phyloP scores from a whole-genome alignment of 37 sponge, comb jelly and placozoan species.

The Spongilla lacustris region DNA sequence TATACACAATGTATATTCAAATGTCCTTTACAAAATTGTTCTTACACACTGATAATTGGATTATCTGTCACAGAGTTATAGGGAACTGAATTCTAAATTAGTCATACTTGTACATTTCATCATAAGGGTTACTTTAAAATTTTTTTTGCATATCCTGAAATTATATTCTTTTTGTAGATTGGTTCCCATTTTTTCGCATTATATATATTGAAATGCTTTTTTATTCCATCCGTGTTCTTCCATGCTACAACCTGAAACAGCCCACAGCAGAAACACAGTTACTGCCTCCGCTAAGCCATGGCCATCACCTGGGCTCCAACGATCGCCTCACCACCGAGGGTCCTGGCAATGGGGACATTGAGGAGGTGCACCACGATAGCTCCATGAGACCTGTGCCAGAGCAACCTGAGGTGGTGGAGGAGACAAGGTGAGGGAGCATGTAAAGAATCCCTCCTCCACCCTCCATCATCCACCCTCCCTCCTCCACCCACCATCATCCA shows the following conservation, averaged over 20 bases:
- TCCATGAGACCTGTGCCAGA: constrained; percentile 16
- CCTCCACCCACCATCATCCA: neutral
- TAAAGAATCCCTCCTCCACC: neutral
- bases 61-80: too few species aligned
- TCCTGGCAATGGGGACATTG: constrained; percentile 23
- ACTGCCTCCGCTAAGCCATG: neutral
- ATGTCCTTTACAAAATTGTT: too few species aligned
- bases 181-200: too few species aligned
- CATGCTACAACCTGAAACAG: neutral
- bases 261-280: neutral
- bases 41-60: too few species aligned
- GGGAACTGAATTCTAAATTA: too few species aligned
- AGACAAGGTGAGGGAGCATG: constrained; percentile 54
- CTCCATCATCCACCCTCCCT: neutral
- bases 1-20: too few species aligned
- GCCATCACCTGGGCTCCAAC: neutral
- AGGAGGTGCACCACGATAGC: neutral
- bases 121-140: too few species aligned
- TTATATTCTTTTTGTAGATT: too few species aligned
- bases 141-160: too few species aligned
- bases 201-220: too few species aligned
- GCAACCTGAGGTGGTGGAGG: constrained; percentile 61
- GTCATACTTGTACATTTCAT: too few species aligned
- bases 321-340: neutral
- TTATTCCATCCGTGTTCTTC: neutral